Evolutionary conservation across 2,888 invertebrate genomes (phyloP).

Genomic region (Stomorhina lunata): DNA sequence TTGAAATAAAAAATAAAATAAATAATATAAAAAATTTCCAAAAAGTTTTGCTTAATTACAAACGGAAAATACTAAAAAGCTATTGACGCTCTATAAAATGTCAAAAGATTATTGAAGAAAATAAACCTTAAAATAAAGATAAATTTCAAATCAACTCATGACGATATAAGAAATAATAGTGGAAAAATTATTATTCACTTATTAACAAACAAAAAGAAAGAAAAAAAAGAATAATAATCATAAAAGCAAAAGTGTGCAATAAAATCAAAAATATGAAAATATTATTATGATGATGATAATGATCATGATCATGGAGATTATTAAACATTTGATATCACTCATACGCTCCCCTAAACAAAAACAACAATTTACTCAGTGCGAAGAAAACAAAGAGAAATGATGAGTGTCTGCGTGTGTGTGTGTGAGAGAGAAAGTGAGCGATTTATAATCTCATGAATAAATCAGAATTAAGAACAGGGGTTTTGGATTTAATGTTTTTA

Average conservation of each 20-base stretch:
- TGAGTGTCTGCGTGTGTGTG: neutral
- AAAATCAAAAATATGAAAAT: slow-evolving; percentile 11
- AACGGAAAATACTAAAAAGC: slow-evolving; percentile 6
- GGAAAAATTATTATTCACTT: slow-evolving; percentile 15
- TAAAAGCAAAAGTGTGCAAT: slow-evolving; percentile 39
- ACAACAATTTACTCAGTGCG: neutral
- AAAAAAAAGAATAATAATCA: slow-evolving; percentile 4
- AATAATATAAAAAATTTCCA: neutral
- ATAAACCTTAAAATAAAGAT: slow-evolving; percentile 8
- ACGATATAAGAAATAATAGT: neutral
- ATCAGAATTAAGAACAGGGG: neutral
- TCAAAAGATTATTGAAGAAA: slow-evolving; percentile 3
- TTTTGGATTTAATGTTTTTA: slow-evolving; percentile 14
- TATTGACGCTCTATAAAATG: neutral
- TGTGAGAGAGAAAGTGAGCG: neutral
- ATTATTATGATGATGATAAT: slow-evolving; percentile 26
- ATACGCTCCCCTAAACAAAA: slow-evolving; percentile 54
- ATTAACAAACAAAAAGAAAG: neutral
- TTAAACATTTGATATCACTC: slow-evolving; percentile 61
- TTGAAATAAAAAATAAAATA: slow-evolving; percentile 9
- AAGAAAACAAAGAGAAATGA: neutral
- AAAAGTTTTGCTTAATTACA: neutral
- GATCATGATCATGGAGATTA: too few relatives aligned
- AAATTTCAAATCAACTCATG: slow-evolving; percentile 16
- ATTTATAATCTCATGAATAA: neutral